phyloP scores from a whole-genome alignment of 53 echinoderm and acorn worm species.

The Glandiceps talaboti region DNA sequence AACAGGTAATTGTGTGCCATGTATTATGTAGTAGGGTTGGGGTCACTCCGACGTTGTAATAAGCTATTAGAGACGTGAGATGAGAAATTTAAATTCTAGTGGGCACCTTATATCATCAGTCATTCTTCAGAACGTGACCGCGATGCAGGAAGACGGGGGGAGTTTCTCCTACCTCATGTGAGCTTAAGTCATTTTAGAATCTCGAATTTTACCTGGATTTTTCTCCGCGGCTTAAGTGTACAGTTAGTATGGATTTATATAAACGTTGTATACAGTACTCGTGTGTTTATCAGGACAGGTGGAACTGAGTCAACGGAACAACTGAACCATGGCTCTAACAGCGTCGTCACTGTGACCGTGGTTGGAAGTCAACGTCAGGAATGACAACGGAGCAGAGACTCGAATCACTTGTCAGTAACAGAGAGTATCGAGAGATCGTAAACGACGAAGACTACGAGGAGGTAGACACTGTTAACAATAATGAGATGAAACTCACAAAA shows the following conservation, averaged over 20 bases:
- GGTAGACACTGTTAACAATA: conserved; percentile 13
- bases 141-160: background rate
- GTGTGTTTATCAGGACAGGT: background rate
- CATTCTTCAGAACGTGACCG: background rate
- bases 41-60: background rate
- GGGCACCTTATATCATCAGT: background rate
- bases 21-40: background rate
- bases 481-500: no score
- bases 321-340: background rate
- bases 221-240: background rate
- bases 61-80: background rate
- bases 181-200: background rate
- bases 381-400: no score
- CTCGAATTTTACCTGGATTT: background rate
- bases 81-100: background rate
- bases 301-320: background rate
- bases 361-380: background rate
- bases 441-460: conserved; percentile 55
- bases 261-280: background rate
- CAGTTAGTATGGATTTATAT: background rate
- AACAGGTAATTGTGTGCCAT: background rate
- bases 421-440: conserved; percentile 51
- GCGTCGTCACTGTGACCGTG: background rate
- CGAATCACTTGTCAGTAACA: no score
- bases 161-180: background rate